A percentile compares a stretch with the other conserved stretches of the same genome.
These are phyloP conservation scores for Sisor rabdophorus DNA, from an alignment of 2,113 vertebrate genomes.

Conservation along the genomic window DNA sequence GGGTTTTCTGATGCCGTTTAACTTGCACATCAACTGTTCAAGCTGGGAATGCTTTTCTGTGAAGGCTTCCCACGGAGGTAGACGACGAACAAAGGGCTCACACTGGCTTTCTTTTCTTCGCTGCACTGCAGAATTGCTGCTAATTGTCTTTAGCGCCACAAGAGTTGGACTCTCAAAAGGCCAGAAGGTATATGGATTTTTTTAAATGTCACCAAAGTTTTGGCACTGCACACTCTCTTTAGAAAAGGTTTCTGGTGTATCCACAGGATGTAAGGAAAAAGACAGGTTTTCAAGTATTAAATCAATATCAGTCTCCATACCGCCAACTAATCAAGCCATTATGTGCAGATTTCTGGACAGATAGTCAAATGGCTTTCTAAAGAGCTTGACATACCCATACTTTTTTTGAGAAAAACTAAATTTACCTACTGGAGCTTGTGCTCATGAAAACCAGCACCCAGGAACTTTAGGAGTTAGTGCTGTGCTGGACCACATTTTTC, in stretches of 20 bases:
- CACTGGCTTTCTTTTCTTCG: slow-evolving; percentile 22
- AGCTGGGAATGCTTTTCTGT: slow-evolving; percentile 29
- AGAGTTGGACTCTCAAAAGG: slow-evolving; percentile 52
- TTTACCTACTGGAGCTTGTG: not conserved
- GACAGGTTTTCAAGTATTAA: slow-evolving; percentile 14
- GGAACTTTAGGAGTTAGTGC: not conserved
- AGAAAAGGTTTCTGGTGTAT: not conserved
- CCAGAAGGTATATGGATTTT: slow-evolving; percentile 57
- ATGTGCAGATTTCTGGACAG: slow-evolving; percentile 8
- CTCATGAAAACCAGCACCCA: not conserved
- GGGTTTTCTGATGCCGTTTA: not conserved
- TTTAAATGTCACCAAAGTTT: slow-evolving; percentile 58
- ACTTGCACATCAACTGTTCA: slow-evolving; percentile 9
- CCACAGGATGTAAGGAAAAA: not conserved
- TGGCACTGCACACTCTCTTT: slow-evolving; percentile 19
- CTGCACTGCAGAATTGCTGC: slow-evolving; percentile 34
- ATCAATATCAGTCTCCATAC: slow-evolving; percentile 19
- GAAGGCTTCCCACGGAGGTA: slow-evolving; percentile 4
- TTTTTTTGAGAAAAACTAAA: not conserved
- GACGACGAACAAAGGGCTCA: slow-evolving; percentile 41
- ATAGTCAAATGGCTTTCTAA: slow-evolving; percentile 4
- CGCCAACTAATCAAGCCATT: slow-evolving; percentile 1
- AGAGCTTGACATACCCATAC: not conserved
- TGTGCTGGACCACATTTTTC: not conserved
- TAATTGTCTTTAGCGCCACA: slow-evolving; percentile 53